Base-by-base conservation (phyloP, 2,888 invertebrate genomes). In the Agrotis ipsilon region DNA sequence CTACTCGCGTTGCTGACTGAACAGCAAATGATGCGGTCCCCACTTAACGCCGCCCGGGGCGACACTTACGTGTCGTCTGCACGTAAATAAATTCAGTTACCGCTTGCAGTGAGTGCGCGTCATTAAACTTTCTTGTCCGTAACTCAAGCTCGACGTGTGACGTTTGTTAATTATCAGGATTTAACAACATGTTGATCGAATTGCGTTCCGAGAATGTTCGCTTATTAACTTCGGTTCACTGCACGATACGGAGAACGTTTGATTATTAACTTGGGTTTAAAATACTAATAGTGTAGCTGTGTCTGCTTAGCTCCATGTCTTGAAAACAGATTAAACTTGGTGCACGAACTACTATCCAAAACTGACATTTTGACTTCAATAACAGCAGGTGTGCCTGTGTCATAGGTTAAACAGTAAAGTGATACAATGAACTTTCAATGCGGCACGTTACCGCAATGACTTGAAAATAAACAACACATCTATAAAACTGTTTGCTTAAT, bases 21-120 rank as follows among this genome's bases (percentile, higher is more conserved):
- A 94, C 94, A 93, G 94, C 94, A 95, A 96, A 96, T 95, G 96
- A 95, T 95, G 95, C 94, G 95, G 96, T 94, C 91, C 92, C 92
- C 95, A 94, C 94, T 96, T 93, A 93, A 91, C 90, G 90, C 90
- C 91, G 90, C 89, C 90, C 87, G 87, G 86, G 87, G 89, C 91
- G 94, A 94, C 94, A 94, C 93, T 94, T 92, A 91, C 91, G 92
- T 92, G 92, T 91, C 92, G 93, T 92, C 92, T 92, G 91, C 91
- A 92, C 91, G 90, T 93, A 94, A 94, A 95, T 94, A 94, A 92
- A 94, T 94, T 94, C 89, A 94, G 93, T 93, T 93, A 92, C 91
- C 90, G 89, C 90, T 90, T 91, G 92, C 92, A 91, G 89, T 90
- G 89, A 93, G 93, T 92, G 92, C 90, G 91, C 91, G 91, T 94